These are phyloP conservation scores for Agrilus planipennis DNA, from an alignment of 1,140 invertebrate species.

Conservation along the genomic window DNA sequence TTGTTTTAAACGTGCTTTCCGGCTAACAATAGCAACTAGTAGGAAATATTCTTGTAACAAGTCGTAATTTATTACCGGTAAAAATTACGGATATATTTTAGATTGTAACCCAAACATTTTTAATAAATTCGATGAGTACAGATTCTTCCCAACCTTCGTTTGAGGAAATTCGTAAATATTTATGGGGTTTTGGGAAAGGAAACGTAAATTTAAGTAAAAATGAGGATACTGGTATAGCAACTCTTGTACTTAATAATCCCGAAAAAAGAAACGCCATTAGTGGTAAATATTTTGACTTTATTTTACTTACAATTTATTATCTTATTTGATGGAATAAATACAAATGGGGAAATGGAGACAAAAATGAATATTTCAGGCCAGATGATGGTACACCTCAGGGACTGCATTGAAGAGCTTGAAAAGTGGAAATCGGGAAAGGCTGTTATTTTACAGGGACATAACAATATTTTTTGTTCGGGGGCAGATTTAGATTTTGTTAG, in stretches of 20 bases:
- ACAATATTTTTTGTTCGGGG: conserved; percentile 46
- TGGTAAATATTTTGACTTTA: conserved; percentile 20
- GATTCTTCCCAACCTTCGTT: too few relatives aligned
- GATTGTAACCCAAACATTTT: too few relatives aligned
- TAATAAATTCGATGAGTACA: too few relatives aligned
- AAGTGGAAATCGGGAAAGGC: conserved; percentile 42
- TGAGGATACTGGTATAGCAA: conserved; percentile 36
- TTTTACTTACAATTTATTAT: too few relatives aligned
- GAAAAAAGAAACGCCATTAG: conserved; percentile 39
- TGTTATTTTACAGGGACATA: conserved; percentile 38
- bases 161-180: conserved; percentile 17
- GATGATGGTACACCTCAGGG: conserved; percentile 48
- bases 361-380: conserved; percentile 30
- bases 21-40: too few relatives aligned
- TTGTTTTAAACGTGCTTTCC: too few relatives aligned
- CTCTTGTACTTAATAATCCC: conserved; percentile 35
- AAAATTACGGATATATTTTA: too few relatives aligned
- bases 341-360: background rate
- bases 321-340: background rate
- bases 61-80: too few relatives aligned
- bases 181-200: conserved; percentile 29
- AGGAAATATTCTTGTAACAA: too few relatives aligned
- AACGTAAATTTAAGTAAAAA: conserved; percentile 35
- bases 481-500: conserved; percentile 42
- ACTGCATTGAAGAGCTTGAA: conserved; percentile 37